Percentiles rank a stretch among this genome's conserved stretches.
These are phyloP conservation scores for Columba livia DNA, from an alignment of 2,113 vertebrate genomes.

Conservation along the genomic window DNA sequence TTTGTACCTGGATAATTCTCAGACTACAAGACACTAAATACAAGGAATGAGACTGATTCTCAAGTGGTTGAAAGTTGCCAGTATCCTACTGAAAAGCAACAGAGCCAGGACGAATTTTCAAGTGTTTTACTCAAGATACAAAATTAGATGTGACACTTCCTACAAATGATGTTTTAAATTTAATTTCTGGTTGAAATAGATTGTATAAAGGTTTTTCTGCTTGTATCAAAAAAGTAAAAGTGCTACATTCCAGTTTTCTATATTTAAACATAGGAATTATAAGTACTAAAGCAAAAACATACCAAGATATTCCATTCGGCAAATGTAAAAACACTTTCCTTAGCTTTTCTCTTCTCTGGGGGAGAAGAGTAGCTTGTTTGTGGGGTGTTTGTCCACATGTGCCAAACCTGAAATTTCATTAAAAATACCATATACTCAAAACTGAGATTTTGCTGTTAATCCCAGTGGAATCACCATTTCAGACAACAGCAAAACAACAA, in stretches of 20 bases:
- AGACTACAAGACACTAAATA: not conserved
- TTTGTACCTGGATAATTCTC: not conserved
- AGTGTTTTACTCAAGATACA: not conserved
- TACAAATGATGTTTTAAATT: not conserved
- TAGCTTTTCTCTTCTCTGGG: not conserved
- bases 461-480: not conserved
- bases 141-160: not conserved
- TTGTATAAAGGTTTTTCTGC: not conserved
- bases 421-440: not conserved
- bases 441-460: not conserved
- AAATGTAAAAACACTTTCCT: not conserved
- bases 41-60: not conserved
- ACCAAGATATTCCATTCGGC: not conserved
- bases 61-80: not conserved
- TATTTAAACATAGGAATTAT: not conserved
- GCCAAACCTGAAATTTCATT: not conserved
- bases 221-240: not conserved
- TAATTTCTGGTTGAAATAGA: not conserved
- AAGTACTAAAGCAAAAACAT: not conserved
- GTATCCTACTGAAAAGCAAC: not conserved
- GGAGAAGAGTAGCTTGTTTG: not conserved
- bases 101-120: not conserved
- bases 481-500: not conserved
- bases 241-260: not conserved
- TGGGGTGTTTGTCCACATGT: rapidly evolving